Percentiles rank a stretch among this genome's conserved stretches.
Conservation (phyloP, 2,888 invertebrate genomes). For the Acanthosepion esculentum region DNA sequence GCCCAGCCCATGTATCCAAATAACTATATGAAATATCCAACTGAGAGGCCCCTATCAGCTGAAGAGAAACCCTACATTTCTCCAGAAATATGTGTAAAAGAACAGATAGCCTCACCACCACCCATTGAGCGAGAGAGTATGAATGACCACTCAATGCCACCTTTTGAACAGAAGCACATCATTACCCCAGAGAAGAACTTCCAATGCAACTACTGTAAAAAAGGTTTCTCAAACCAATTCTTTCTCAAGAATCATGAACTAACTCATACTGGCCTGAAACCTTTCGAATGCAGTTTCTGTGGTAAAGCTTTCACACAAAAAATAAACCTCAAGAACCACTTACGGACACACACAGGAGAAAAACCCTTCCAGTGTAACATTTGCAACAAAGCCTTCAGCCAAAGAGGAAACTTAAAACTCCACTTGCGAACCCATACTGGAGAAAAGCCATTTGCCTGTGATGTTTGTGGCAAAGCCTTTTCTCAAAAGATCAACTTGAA, state of each 20-base stretch:
- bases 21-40: conserved; percentile 40
- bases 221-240: conserved; percentile 43
- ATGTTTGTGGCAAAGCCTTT: conserved; percentile 37
- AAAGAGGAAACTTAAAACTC: conserved; percentile 41
- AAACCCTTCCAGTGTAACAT: conserved; percentile 37
- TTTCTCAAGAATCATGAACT: conserved; percentile 43
- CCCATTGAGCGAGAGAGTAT: neutral
- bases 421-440: conserved; percentile 41
- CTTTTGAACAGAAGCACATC: conserved; percentile 33
- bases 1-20: conserved; percentile 39
- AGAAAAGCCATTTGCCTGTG: conserved; percentile 45
- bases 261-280: conserved; percentile 6
- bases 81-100: conserved; percentile 1
- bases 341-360: conserved; percentile 36
- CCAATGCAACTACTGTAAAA: conserved; percentile 40
- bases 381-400: conserved; percentile 45
- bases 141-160: neutral
- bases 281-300: conserved; percentile 44
- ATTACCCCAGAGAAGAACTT: conserved; percentile 24
- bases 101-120: neutral
- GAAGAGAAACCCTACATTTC: neutral
- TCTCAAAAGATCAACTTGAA: conserved; percentile 44
- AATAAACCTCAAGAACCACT: conserved; percentile 42
- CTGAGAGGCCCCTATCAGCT: neutral
- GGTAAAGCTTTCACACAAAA: conserved; percentile 46